Evolutionary conservation across 2,888 invertebrate species (phyloP).

Genomic region (Drosophila ustulata): DNA sequence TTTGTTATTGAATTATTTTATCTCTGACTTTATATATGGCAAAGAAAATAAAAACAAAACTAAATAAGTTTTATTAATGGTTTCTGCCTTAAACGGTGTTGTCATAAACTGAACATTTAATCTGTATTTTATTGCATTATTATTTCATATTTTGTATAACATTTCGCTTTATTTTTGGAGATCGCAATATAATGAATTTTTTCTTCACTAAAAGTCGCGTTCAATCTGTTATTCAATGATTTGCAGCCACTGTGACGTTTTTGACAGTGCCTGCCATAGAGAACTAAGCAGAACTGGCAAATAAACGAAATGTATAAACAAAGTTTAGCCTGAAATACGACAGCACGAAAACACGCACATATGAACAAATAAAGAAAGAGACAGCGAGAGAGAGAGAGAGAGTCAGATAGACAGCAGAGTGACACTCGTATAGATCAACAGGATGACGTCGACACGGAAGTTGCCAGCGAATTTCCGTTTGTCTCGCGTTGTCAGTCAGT

Average conservation of each 20-base stretch:
- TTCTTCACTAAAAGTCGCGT: too few relatives aligned
- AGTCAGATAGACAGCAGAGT: slow-evolving; percentile 35
- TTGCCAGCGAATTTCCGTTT: slow-evolving; percentile 69
- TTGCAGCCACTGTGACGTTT: slow-evolving; percentile 8
- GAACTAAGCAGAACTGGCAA: slow-evolving; percentile 38
- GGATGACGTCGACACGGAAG: slow-evolving; percentile 69
- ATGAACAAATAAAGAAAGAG: not conserved
- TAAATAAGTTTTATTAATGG: too few relatives aligned
- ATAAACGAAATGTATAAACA: slow-evolving; percentile 54
- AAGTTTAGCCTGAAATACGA: slow-evolving; percentile 33
- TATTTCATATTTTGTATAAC: too few relatives aligned
- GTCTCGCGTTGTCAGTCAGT: slow-evolving; percentile 39
- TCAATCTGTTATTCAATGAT: not conserved
- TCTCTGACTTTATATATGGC: too few relatives aligned
- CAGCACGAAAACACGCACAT: not conserved
- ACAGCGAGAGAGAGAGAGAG: not conserved
- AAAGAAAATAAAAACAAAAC: too few relatives aligned
- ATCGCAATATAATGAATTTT: too few relatives aligned
- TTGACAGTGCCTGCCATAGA: not conserved
- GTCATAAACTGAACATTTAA: too few relatives aligned
- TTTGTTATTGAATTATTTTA: too few relatives aligned
- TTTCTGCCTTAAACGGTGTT: too few relatives aligned
- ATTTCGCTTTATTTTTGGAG: too few relatives aligned
- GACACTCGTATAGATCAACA: slow-evolving; percentile 60
- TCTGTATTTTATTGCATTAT: too few relatives aligned